phyloP scores from a whole-genome alignment of 2,888 invertebrate species.

The Plagodis pulveraria region DNA sequence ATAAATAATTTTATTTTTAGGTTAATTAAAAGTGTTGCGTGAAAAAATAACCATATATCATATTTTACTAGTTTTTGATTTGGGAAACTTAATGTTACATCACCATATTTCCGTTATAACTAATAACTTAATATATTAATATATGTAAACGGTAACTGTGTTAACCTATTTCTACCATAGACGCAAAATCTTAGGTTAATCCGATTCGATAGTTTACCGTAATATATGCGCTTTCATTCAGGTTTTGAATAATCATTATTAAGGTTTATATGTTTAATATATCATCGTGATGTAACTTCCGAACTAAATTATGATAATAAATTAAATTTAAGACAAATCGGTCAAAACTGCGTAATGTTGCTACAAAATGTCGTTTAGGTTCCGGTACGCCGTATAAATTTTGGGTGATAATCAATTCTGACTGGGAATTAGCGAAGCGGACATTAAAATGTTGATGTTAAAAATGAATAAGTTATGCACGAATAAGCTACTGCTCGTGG shows the following conservation, averaged over 20 bases:
- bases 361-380: neutral
- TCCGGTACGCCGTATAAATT: neutral
- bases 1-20: no score
- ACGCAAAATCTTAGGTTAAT: constrained; percentile 2
- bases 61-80: no score
- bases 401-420: no score
- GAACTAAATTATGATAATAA: constrained; percentile 1
- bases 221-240: constrained; percentile 23
- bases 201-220: constrained; percentile 3
- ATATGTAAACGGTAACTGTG: no score
- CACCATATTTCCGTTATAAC: no score
- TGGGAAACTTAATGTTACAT: neutral
- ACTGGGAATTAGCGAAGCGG: no score
- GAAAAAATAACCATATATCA: no score
- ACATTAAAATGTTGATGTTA: no score
- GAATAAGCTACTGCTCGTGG: no score
- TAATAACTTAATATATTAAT: no score
- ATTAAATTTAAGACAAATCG: neutral
- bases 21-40: no score
- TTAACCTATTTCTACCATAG: neutral
- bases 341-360: neutral
- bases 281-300: constrained; percentile 19
- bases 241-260: constrained; percentile 2
- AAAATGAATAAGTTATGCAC: no score
- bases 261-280: constrained; percentile 20